phyloP scores from a whole-genome alignment of 2,888 invertebrate genomes.

The Agriopis marginaria region DNA sequence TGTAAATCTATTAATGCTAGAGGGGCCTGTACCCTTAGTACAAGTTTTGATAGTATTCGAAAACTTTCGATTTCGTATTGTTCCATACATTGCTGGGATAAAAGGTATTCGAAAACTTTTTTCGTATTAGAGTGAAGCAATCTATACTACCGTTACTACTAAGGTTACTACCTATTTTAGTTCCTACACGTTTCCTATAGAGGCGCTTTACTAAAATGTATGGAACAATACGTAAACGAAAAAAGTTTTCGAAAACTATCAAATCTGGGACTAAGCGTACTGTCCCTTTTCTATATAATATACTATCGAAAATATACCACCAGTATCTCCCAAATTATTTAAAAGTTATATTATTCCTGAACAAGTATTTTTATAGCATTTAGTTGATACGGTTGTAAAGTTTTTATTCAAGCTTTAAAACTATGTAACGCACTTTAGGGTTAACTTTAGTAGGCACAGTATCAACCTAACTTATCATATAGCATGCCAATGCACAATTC shows the following conservation, averaged over 20 bases:
- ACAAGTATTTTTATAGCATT: conserved; percentile 31
- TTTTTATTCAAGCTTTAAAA: conserved; percentile 18
- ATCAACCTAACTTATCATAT: neutral
- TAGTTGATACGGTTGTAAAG: conserved; percentile 10
- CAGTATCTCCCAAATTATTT: neutral
- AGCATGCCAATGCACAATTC: neutral
- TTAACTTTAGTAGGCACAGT: neutral
- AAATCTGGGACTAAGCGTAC: no score
- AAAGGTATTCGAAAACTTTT: no score
- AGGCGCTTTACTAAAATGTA: no score
- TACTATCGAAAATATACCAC: neutral
- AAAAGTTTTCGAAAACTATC: no score
- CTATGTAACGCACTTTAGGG: conserved; percentile 9
- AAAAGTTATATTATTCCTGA: conserved; percentile 6
- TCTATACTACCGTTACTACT: no score
- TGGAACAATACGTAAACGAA: no score
- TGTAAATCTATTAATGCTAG: neutral
- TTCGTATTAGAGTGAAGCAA: no score
- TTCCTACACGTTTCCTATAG: no score
- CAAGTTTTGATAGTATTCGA: no score
- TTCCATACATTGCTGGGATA: no score
- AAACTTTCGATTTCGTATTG: no score
- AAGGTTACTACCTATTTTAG: no score
- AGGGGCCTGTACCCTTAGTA: neutral
- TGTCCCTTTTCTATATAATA: neutral